A percentile compares a stretch with the other conserved stretches of the same genome.
Conservation (phyloP, 2,797 vertebrate genomes). For the Protonibea diacanthus region DNA sequence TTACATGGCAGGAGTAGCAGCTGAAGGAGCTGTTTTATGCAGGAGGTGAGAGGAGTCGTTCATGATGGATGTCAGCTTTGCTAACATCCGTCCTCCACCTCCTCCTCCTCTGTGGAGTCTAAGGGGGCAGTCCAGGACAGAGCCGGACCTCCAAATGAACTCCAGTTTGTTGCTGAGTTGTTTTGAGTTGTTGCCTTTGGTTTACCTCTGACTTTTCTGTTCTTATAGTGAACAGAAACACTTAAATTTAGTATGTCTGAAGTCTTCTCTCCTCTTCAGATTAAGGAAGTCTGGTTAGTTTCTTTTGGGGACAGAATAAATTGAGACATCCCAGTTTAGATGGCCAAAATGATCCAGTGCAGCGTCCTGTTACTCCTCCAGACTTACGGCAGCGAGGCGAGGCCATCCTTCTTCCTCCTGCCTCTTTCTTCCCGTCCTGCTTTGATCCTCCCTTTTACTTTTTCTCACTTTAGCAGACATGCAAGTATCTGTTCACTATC, state of each 20-base stretch:
- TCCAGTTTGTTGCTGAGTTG: too few species aligned
- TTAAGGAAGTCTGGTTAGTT: conserved; percentile 41
- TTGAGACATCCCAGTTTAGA: conserved; percentile 29
- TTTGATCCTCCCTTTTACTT: conserved; percentile 10
- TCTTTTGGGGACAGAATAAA: conserved; percentile 27
- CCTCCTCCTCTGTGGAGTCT: too few species aligned
- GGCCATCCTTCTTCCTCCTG: not conserved
- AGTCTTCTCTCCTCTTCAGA: conserved; percentile 39
- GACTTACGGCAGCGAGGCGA: not conserved
- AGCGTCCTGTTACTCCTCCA: conserved; percentile 4
- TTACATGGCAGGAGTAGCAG: too few species aligned
- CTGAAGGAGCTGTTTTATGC: too few species aligned
- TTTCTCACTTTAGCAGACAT: conserved; percentile 21
- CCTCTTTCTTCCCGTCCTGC: conserved; percentile 1
- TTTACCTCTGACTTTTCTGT: conserved; percentile 14
- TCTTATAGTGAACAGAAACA: conserved; percentile 29
- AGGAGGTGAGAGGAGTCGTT: too few species aligned
- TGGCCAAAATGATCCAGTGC: conserved; percentile 22
- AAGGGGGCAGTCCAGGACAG: too few species aligned
- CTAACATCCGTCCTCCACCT: too few species aligned
- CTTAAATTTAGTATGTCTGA: conserved; percentile 25
- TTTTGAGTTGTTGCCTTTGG: too few species aligned
- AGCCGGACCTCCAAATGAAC: too few species aligned
- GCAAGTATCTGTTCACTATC: conserved; percentile 11
- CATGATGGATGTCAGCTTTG: too few species aligned